Base-by-base conservation (phyloP, 2,888 invertebrate genomes). In the Phalangium opilio region DNA sequence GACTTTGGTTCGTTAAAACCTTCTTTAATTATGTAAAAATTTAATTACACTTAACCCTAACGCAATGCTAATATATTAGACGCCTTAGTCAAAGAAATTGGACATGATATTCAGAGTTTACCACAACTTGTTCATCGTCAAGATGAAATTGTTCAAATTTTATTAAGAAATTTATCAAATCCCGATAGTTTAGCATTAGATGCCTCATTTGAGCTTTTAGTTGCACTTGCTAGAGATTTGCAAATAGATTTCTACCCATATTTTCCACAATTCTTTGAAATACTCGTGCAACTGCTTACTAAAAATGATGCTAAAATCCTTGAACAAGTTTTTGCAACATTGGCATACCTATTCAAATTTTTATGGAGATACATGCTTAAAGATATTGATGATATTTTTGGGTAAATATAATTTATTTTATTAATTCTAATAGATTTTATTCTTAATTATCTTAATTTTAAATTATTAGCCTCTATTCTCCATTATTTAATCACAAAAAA, bases 301-400 rank as follows among this genome's bases (percentile, higher is more conserved):
- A 79, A 78, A 43, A 81, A 83, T 66, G 79, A 90, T 65, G 75
- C 81, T 0, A 87, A 91, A 44, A 75, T 81, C 53, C 65, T 95
- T 36, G 91, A 95, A 67, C 81, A 83, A 75, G 76, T 81, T 0
- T 79, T 95, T 48, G 75, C 83, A 4, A 81, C 84, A 57, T 68
- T 95, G 46, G 89, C 95, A 0, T 84, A 85, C 67, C 65, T 95
- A 5, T 90, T 93, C 63, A 93, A 93, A 71, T 79, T 81, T 43
- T 70, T 91, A 12, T 86, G 89, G 75, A 75, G 83, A 15, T 55
- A 54, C 19, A 58, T 60, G 50, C 21, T 57, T 11, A 58, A 58
- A 39, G 59, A 61, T 39, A 51, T 61, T 36, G 44, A 55, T 32
- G 50, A 49, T 35, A 51, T 59, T 11, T 60, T 55, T 36, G 47